These are phyloP conservation scores for Poicephalus meyeri DNA, from an alignment of 2,113 vertebrate genomes.

Conservation along the genomic window DNA sequence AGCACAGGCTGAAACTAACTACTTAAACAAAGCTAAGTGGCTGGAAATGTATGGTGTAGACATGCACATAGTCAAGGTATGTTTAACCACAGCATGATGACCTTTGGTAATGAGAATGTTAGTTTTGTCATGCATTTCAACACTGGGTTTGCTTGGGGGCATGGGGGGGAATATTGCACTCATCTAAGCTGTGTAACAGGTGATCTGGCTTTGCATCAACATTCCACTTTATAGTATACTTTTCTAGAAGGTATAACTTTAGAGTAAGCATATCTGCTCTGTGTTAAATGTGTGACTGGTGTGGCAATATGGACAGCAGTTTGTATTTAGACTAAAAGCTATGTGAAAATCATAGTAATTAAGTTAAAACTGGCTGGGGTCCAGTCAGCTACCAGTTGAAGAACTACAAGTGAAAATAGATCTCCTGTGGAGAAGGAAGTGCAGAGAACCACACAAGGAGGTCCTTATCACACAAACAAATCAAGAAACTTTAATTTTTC, in stretches of 20 bases:
- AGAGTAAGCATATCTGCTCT: neutral
- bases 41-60: conserved; percentile 99
- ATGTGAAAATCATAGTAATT: neutral
- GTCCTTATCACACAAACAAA: neutral
- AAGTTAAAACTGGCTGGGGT: neutral
- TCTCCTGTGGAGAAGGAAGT: neutral
- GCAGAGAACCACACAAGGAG: neutral
- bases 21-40: conserved; percentile 99
- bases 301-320: neutral
- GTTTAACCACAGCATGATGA: neutral
- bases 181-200: neutral
- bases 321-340: neutral
- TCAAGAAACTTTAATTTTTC: neutral
- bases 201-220: neutral
- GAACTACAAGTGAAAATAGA: neutral
- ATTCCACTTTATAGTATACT: neutral
- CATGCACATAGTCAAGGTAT: conserved; percentile 98
- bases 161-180: neutral
- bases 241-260: neutral
- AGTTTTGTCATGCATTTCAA: neutral
- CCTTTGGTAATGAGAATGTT: neutral
- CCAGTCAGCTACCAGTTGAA: neutral
- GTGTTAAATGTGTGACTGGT: neutral
- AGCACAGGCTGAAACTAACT: conserved; percentile 97
- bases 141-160: neutral